Conservation (phyloP, 2,888 invertebrate genomes). For the Sesia apiformis region DNA sequence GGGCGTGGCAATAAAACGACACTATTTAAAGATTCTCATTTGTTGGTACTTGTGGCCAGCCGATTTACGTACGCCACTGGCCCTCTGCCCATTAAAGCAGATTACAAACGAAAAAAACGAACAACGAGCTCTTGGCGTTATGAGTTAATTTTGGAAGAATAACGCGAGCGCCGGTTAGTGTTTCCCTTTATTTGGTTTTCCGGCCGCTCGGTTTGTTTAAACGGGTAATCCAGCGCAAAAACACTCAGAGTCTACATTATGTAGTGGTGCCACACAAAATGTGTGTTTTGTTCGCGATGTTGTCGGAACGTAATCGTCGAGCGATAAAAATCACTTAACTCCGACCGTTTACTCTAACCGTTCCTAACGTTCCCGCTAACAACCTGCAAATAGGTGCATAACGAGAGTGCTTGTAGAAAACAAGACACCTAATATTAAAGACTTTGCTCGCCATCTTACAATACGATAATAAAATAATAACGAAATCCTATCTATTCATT, state of each 20-base stretch:
- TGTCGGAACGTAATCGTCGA: conserved; percentile 50
- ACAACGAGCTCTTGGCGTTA: conserved; percentile 67
- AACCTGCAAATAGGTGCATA: conserved; percentile 12
- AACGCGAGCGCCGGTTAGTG: conserved; percentile 61
- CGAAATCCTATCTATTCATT: too few relatives aligned
- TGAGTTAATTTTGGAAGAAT: conserved; percentile 74
- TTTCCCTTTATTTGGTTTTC: conserved; percentile 67
- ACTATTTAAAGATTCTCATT: conserved; percentile 69
- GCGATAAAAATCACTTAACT: conserved; percentile 64
- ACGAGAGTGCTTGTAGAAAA: background rate
- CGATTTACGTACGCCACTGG: conserved; percentile 68
- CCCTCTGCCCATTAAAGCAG: conserved; percentile 69
- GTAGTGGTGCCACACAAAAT: conserved; percentile 47
- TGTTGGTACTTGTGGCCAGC: conserved; percentile 58
- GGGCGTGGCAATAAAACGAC: conserved; percentile 57
- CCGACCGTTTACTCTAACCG: conserved; percentile 28
- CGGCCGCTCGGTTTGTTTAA: conserved; percentile 64
- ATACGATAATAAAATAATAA: too few relatives aligned
- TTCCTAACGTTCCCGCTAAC: conserved; percentile 43
- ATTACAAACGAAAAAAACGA: conserved; percentile 67
- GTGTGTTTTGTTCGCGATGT: conserved; percentile 46
- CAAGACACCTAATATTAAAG: background rate
- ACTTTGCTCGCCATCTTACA: background rate
- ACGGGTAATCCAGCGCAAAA: conserved; percentile 65
- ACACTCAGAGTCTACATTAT: conserved; percentile 46